Base-by-base conservation (phyloP, 2,797 vertebrate species). In the Sebastes cheni region DNA sequence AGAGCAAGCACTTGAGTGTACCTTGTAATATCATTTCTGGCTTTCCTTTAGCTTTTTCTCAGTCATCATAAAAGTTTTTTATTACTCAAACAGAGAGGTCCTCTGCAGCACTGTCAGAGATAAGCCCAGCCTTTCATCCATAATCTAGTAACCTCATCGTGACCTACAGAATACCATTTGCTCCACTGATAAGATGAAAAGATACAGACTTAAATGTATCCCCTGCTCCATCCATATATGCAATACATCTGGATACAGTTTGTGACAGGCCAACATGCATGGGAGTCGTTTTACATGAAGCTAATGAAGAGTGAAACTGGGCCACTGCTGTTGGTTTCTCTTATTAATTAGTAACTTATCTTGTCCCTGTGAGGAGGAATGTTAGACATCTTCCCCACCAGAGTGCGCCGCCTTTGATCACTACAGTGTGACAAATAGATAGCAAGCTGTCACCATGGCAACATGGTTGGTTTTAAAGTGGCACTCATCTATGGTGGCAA, bases 261-360 rank as follows among this genome's bases (percentile, higher is more conserved):
- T 86, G 69, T 58, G 72, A 84, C 67, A 75, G 74, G 34, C 42
- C 27, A 10, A 32, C 55, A 55, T 67, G 60, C 34, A 62, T 7
- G 6, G 22, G 59, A 79, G 39, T 72, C 22, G 36, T 68, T 67
- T 55, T 71, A 83, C 75, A 56, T 13, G 36, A 30, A 59, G 77
- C 60, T 73, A 74, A 58, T 46, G 42, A 73, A 77, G 77, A 46
- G 59, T 32, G 54, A 80, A 77, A 74, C 70, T 74, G 58, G 80
- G 79, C 81, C 75, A 32, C 56, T 36, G 55, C 75, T 59, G 80
- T 77, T 27, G 80, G 86, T 86, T 86, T 87, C 92, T 93, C 94
- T 93, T 89, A 94, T 96, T 97, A 97, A 97, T 98, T 95, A 96
- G 94, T 88, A 85, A 94, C 94, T 95, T 91, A 91, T 92, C 93